These are phyloP conservation scores for Dryoscopus gambensis DNA, from an alignment of 2,113 vertebrate species.

Conservation along the genomic window DNA sequence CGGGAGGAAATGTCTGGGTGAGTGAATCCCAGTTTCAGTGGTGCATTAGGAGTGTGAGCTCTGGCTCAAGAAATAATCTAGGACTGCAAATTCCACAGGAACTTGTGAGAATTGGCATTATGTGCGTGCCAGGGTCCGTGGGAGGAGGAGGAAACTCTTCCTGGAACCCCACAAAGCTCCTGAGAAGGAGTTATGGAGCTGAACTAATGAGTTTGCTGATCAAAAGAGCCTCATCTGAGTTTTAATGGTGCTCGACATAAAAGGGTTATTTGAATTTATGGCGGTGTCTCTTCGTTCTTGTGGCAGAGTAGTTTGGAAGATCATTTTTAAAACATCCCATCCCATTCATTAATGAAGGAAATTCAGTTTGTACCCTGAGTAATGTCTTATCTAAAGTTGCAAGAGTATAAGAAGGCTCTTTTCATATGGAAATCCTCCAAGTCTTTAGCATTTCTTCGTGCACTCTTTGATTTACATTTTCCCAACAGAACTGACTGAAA, in stretches of 20 bases:
- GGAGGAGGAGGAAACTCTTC: background rate
- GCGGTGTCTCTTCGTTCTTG: background rate
- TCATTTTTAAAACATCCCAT: background rate
- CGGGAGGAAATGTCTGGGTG: background rate
- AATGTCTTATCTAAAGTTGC: background rate
- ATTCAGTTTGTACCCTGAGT: background rate
- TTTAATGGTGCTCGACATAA: background rate
- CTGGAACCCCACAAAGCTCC: background rate
- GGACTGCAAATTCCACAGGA: background rate
- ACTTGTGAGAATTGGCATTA: background rate
- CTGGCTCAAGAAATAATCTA: background rate
- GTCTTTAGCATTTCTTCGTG: background rate
- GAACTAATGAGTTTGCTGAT: background rate
- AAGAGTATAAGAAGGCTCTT: background rate
- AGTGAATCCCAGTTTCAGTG: background rate
- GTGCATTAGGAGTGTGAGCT: background rate
- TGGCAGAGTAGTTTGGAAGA: background rate
- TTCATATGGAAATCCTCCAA: conserved; percentile 16
- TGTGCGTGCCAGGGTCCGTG: rapidly evolving
- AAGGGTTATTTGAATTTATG: background rate
- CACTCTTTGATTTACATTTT: background rate
- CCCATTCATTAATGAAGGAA: background rate
- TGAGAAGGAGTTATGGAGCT: background rate
- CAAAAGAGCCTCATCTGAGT: background rate
- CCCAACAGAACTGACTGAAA: background rate